Evolutionary conservation across 2,113 vertebrate genomes (phyloP).

Genomic region (Rhinolophus sinicus): DNA sequence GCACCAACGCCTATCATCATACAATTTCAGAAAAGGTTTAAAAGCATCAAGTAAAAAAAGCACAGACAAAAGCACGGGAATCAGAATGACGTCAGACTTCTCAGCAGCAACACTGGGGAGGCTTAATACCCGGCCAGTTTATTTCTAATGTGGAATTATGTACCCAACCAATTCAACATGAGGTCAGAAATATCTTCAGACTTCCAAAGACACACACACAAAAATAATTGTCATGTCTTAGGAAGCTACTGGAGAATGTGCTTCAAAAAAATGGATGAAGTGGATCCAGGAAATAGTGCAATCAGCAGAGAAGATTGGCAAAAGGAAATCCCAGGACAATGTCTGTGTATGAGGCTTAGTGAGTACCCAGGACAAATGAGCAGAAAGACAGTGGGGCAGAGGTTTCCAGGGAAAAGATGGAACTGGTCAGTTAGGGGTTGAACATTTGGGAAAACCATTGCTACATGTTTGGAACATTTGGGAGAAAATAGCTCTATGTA

Average conservation of each 20-base stretch:
- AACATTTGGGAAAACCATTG: not conserved
- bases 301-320: not conserved
- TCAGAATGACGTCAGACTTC: not conserved
- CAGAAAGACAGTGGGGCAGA: not conserved
- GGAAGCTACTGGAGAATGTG: not conserved
- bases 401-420: not conserved
- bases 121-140: not conserved
- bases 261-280: not conserved
- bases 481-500: not conserved
- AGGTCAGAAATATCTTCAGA: not conserved
- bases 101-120: not conserved
- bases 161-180: not conserved
- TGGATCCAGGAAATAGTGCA: not conserved
- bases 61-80: not conserved
- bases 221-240: not conserved
- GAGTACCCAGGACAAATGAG: not conserved
- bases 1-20: not conserved
- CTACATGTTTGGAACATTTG: slow-evolving; percentile 2
- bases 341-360: not conserved
- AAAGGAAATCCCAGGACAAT: not conserved
- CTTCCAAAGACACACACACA: not conserved
- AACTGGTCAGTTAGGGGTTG: not conserved
- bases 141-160: not conserved
- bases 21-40: slow-evolving; percentile 3
- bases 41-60: not conserved